A percentile compares a stretch with the other conserved stretches of the same genome.
Evolutionary conservation across 2,888 invertebrate species (phyloP).

Genomic region (Acleris laterana): DNA sequence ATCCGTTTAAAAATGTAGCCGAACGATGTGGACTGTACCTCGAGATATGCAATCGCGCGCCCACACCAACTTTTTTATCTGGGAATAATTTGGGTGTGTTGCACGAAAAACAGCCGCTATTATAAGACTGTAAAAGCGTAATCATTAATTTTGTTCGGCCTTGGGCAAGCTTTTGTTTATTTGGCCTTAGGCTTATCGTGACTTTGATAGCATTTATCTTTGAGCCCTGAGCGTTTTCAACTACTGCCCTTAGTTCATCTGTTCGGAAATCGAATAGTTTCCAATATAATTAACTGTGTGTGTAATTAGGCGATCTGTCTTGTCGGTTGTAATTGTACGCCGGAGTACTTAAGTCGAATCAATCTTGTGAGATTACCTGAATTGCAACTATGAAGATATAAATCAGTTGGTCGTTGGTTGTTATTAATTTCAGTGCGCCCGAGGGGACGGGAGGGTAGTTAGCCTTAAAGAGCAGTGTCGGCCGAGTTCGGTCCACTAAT

Average conservation of each 20-base stretch:
- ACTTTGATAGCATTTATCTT: slow-evolving; percentile 52
- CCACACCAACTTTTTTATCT: slow-evolving; percentile 53
- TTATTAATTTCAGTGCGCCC: slow-evolving; percentile 66
- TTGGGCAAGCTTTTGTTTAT: slow-evolving; percentile 51
- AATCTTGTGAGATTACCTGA: slow-evolving; percentile 45
- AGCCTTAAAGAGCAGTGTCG: slow-evolving; percentile 58
- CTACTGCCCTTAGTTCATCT: slow-evolving; percentile 42
- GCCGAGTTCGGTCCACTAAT: slow-evolving; percentile 69
- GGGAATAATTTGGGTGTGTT: slow-evolving; percentile 49
- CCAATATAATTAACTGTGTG: slow-evolving; percentile 8
- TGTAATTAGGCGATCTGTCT: slow-evolving; percentile 48
- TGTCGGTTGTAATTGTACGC: slow-evolving; percentile 43
- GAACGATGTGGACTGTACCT: slow-evolving; percentile 33
- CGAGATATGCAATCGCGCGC: slow-evolving; percentile 51
- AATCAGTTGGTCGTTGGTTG: slow-evolving; percentile 57
- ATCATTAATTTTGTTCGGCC: slow-evolving; percentile 60
- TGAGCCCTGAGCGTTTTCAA: slow-evolving; percentile 43
- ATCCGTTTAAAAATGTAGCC: slow-evolving; percentile 28
- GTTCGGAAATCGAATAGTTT: slow-evolving; percentile 41
- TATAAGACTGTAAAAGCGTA: slow-evolving; percentile 53
- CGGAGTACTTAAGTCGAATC: slow-evolving; percentile 44
- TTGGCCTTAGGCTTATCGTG: slow-evolving; percentile 55
- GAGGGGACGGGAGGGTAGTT: slow-evolving; percentile 63
- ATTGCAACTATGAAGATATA: slow-evolving; percentile 61
- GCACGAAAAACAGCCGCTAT: slow-evolving; percentile 53